Base-by-base conservation (phyloP, 2,888 invertebrate genomes). In the Yponomeuta plumbellus region DNA sequence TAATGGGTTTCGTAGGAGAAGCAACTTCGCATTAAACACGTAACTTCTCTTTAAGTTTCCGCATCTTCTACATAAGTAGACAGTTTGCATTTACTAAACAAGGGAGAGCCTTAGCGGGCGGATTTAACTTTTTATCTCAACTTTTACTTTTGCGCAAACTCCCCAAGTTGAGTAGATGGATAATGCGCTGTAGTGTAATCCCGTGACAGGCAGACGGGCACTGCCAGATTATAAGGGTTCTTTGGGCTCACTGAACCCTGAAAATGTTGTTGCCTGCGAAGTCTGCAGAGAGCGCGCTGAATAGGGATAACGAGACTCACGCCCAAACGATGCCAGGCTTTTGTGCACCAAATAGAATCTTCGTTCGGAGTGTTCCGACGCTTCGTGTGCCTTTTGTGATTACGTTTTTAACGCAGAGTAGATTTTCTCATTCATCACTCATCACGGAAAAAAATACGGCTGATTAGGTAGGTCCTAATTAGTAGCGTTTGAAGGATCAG, bases 271-370 rank as follows among this genome's bases (percentile, higher is more conserved):
- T 17, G 44, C 44, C 17, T 52, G 44, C 44, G 44, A 52, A 67
- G 66, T 44, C 22, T 20, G 17, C 52, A 40, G 34, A 78, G 78
- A 74, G 71, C 71, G 70, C 71, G 71, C 72, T 85, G 82, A 85
- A 86, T 86, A 79, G 78, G 75, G 69, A 81, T 86, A 86, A 86
- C 85, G 85, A 86, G 84, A 77, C 61, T 61, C 75, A 74, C 74
- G 75, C 71, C 76, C 75, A 74, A 73, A 76, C 72, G 77, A 75
- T 76, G 76, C 75, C 70, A 72, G 71, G 73, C 74, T 79, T 80
- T 79, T 77, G 78, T 74, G 71, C 69, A 72, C 70, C 72, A 71
- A 71, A 52, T 17, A 52, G 13, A 52, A 70, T 74, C 75, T 73
- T 70, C 70, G 69, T 74, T n/a, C n/a, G n/a, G n/a, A n/a, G n/a